phyloP scores from a whole-genome alignment of 2,888 invertebrate genomes.

The Rhorus exstirpatorius region DNA sequence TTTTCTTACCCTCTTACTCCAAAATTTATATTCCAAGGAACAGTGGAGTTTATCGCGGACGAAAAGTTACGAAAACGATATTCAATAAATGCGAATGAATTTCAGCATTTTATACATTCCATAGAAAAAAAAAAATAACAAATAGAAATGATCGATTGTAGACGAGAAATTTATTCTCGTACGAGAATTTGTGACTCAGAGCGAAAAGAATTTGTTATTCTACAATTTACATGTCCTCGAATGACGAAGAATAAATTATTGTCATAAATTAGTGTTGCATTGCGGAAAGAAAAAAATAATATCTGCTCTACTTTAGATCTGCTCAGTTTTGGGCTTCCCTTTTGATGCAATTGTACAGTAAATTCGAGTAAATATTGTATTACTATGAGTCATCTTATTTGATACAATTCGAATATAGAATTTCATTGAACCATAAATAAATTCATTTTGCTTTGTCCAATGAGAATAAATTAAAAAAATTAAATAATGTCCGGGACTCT shows the following conservation, averaged over 20 bases:
- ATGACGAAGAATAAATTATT: too few relatives aligned
- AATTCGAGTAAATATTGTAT: too few relatives aligned
- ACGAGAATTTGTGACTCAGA: not conserved
- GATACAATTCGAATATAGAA: too few relatives aligned
- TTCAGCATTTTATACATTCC: constrained; percentile 15
- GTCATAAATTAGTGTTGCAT: too few relatives aligned
- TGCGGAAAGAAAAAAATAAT: too few relatives aligned
- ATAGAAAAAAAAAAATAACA: not conserved
- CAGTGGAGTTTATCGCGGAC: not conserved
- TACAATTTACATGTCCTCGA: too few relatives aligned
- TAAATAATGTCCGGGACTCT: not conserved
- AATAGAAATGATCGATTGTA: not conserved
- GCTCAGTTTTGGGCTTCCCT: too few relatives aligned
- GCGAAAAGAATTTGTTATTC: not conserved
- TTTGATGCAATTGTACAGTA: too few relatives aligned
- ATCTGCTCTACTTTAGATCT: too few relatives aligned
- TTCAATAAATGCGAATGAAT: not conserved
- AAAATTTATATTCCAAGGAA: not conserved
- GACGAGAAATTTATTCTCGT: constrained; percentile 14
- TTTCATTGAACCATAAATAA: too few relatives aligned
- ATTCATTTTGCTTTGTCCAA: not conserved
- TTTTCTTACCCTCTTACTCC: not conserved
- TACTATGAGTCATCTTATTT: not conserved
- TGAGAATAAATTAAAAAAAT: not conserved
- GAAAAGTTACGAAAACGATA: not conserved